Conservation (phyloP, 2,797 vertebrate species). For the Cyprinella venusta region DNA sequence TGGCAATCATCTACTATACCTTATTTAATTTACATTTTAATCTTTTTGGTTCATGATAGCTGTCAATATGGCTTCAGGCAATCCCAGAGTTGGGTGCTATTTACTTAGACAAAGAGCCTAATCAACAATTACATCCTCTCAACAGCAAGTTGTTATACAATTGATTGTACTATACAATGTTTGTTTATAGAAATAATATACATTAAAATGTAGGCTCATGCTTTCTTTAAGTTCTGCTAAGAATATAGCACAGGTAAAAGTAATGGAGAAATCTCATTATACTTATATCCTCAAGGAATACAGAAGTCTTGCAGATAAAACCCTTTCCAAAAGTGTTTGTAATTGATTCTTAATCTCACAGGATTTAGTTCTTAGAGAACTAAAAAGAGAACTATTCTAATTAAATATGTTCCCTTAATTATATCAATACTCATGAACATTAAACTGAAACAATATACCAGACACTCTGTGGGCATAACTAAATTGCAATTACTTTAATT, state of each 20-base stretch:
- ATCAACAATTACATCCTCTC: neutral
- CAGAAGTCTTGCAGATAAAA: constrained; percentile 56
- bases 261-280: constrained; percentile 38
- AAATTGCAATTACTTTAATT: constrained; percentile 64
- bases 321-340: constrained; percentile 68
- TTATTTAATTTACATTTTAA: too few species aligned
- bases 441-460: constrained; percentile 5
- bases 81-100: neutral
- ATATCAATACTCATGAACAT: constrained; percentile 57
- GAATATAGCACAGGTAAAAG: constrained; percentile 8
- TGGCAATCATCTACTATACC: neutral
- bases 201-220: neutral
- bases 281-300: constrained; percentile 31
- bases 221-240: neutral
- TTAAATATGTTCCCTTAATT: constrained; percentile 76
- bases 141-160: neutral
- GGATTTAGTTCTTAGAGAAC: constrained; percentile 67
- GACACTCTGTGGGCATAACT: constrained; percentile 19
- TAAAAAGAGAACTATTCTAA: constrained; percentile 71
- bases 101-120: neutral
- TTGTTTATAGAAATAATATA: neutral
- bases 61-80: neutral
- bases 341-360: constrained; percentile 75
- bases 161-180: neutral
- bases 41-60: neutral